Evolutionary conservation across 2,888 invertebrate species (phyloP).

Genomic region (Achlya flavicornis): DNA sequence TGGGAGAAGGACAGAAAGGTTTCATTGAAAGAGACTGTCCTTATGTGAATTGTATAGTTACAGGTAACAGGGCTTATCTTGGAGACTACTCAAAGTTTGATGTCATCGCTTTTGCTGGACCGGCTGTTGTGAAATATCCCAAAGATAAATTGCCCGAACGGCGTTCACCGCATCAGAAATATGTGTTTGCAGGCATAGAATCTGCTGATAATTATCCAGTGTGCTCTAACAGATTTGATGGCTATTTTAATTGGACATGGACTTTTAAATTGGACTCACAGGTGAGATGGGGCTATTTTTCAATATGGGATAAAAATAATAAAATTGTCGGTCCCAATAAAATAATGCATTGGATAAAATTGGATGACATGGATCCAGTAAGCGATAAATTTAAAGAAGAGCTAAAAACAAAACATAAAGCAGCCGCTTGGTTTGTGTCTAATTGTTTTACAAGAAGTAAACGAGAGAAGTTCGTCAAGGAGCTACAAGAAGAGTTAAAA

Average conservation of each 20-base stretch:
- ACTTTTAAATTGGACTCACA: constrained; percentile 63
- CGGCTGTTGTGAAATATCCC: constrained; percentile 7
- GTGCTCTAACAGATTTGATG: constrained; percentile 43
- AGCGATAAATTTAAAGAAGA: constrained; percentile 37
- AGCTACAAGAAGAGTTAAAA: constrained; percentile 34
- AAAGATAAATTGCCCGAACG: constrained; percentile 32
- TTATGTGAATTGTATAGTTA: constrained; percentile 56
- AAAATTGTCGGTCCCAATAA: constrained; percentile 48
- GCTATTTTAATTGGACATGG: constrained; percentile 68
- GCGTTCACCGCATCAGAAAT: constrained; percentile 56
- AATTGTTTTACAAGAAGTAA: constrained; percentile 44
- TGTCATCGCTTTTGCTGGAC: constrained; percentile 37
- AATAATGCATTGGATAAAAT: constrained; percentile 51
- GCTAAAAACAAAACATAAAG: constrained; percentile 43
- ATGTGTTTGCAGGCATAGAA: constrained; percentile 59
- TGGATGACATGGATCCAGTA: constrained; percentile 49
- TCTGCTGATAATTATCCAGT: constrained; percentile 55
- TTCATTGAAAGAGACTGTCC: constrained; percentile 55
- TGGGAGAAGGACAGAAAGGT: constrained; percentile 51
- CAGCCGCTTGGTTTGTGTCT: constrained; percentile 56
- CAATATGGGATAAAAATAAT: constrained; percentile 43
- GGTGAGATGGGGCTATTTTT: constrained; percentile 53
- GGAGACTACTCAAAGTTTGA: constrained; percentile 45
- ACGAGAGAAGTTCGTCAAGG: constrained; percentile 33
- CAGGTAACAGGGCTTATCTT: constrained; percentile 36